These are phyloP conservation scores for Tenebrio molitor DNA, from an alignment of 1,140 invertebrate genomes.

Conservation along the genomic window DNA sequence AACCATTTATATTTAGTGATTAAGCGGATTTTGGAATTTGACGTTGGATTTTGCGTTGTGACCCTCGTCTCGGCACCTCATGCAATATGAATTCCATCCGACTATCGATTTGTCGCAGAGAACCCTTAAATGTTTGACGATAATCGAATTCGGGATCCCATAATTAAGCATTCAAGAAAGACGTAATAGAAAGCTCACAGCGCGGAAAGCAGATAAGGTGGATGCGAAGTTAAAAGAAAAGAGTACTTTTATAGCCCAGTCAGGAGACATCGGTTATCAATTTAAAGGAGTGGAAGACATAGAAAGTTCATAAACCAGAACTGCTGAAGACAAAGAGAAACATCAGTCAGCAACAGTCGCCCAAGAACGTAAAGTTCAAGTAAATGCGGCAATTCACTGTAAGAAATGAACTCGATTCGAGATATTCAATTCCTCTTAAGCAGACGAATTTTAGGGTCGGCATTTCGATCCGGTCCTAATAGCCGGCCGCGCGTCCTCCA, in stretches of 20 bases:
- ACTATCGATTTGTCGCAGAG: constrained; percentile 15
- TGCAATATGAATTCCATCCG: constrained; percentile 23
- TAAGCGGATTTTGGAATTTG: too few relatives aligned
- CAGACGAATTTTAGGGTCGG: constrained; percentile 8
- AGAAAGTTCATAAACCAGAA: constrained; percentile 56
- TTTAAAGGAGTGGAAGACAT: constrained; percentile 52
- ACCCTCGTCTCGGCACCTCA: constrained; percentile 5
- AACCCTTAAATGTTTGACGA: constrained; percentile 33
- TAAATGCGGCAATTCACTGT: constrained; percentile 60
- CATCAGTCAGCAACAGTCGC: constrained; percentile 61
- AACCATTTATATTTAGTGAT: too few relatives aligned
- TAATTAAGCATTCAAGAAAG: constrained; percentile 42
- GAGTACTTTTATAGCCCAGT: constrained; percentile 49
- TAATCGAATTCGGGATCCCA: constrained; percentile 42
- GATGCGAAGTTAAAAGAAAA: constrained; percentile 41
- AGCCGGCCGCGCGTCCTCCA: too few relatives aligned
- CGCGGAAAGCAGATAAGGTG: constrained; percentile 50
- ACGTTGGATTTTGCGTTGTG: background rate
- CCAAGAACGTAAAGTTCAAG: constrained; percentile 61
- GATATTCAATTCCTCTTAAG: constrained; percentile 58
- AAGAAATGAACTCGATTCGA: constrained; percentile 58
- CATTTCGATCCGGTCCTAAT: background rate
- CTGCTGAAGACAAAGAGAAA: constrained; percentile 59
- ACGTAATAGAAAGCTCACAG: constrained; percentile 43
- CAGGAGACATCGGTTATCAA: constrained; percentile 57